A percentile compares a stretch with the other conserved stretches of the same genome.
phyloP scores from a whole-genome alignment of 2,888 invertebrate genomes.

The Nasonovia ribisnigri region DNA sequence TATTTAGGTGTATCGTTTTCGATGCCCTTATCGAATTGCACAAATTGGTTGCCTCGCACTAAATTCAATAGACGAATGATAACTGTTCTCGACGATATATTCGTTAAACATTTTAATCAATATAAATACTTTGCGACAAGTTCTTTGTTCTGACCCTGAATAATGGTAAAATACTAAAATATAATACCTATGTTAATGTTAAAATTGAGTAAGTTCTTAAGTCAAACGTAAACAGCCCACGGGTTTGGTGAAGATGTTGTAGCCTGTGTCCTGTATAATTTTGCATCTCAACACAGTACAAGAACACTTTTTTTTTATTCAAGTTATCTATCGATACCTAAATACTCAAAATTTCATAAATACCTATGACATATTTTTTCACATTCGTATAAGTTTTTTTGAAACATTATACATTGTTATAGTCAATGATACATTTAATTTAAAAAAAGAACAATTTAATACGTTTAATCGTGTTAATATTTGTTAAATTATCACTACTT shows the following conservation, averaged over 20 bases:
- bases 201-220: too few species aligned
- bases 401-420: background rate
- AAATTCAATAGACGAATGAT: too few species aligned
- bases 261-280: background rate
- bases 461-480: background rate
- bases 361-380: background rate
- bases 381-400: background rate
- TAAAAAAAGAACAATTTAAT: background rate
- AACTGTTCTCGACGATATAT: too few species aligned
- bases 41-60: too few species aligned
- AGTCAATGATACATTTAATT: background rate
- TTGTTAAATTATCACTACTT: background rate
- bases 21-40: too few species aligned
- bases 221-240: too few species aligned
- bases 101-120: too few species aligned
- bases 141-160: too few species aligned
- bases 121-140: too few species aligned
- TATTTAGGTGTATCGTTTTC: too few species aligned
- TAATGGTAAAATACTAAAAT: too few species aligned
- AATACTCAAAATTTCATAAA: background rate
- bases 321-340: background rate
- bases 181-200: too few species aligned
- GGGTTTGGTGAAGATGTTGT: background rate
- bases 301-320: background rate
- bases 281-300: background rate